Evolutionary conservation across 2,888 invertebrate species (phyloP).

Genomic region (Xestia rhomboidea): DNA sequence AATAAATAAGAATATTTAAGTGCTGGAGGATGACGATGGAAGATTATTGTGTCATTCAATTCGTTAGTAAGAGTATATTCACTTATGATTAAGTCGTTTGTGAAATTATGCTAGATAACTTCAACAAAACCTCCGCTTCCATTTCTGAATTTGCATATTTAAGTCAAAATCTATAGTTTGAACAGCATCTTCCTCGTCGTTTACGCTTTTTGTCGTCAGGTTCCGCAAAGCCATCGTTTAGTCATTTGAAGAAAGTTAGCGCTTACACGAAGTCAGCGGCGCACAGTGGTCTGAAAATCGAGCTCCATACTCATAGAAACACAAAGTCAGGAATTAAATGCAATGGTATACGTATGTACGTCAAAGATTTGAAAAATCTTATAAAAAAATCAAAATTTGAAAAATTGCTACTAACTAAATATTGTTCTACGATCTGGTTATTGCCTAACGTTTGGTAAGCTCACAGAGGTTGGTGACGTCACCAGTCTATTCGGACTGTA

Average conservation of each 20-base stretch:
- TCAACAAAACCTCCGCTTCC: neutral
- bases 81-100: slow-evolving; percentile 8
- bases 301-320: too few species aligned
- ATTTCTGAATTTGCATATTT: slow-evolving; percentile 26
- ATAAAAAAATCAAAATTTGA: too few species aligned
- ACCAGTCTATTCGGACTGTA: slow-evolving; percentile 19
- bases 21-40: neutral
- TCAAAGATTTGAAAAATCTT: too few species aligned
- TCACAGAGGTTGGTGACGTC: slow-evolving; percentile 41
- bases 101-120: slow-evolving; percentile 11
- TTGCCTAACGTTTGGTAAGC: neutral
- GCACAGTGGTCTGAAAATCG: too few species aligned
- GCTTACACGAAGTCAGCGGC: too few species aligned
- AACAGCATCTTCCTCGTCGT: neutral
- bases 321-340: too few species aligned
- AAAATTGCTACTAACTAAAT: too few species aligned
- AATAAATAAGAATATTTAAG: neutral
- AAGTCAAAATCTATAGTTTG: slow-evolving; percentile 7
- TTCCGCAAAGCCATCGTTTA: slow-evolving; percentile 10
- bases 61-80: neutral
- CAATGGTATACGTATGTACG: too few species aligned
- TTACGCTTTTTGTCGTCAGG: neutral
- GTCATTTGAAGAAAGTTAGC: neutral
- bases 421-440: slow-evolving; percentile 36
- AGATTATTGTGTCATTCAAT: neutral